Conservation (phyloP, 2,888 invertebrate species). For the Rhorus exstirpatorius region DNA sequence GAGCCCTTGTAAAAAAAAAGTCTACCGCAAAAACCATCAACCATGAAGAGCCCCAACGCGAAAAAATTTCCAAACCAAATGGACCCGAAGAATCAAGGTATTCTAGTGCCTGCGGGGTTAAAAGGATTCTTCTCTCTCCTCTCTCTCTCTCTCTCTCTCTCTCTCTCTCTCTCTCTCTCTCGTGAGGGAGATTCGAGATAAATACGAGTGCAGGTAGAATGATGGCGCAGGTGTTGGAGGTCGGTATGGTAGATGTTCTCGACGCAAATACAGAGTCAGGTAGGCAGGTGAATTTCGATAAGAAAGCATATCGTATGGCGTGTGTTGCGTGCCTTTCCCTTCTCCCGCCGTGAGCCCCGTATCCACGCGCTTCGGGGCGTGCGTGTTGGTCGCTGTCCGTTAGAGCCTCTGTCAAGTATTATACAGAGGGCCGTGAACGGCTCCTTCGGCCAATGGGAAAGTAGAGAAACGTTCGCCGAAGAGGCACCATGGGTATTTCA, state of each 20-base stretch:
- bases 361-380: conserved; percentile 25
- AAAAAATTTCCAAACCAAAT: no score
- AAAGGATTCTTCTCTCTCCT: no score
- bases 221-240: conserved; percentile 45
- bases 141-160: no score
- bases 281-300: conserved; percentile 63
- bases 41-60: no score
- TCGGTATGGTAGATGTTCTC: conserved; percentile 55
- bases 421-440: no score
- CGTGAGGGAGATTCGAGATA: no score
- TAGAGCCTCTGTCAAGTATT: no score
- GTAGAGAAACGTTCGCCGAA: no score
- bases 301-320: conserved; percentile 6
- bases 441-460: neutral
- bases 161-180: no score
- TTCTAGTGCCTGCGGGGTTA: neutral
- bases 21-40: no score
- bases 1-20: no score
- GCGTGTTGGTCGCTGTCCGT: conserved; percentile 8
- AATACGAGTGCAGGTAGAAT: neutral
- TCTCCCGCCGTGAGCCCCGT: neutral
- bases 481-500: no score
- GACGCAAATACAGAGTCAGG: conserved; percentile 5
- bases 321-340: neutral
- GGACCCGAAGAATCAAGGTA: neutral